A percentile compares a stretch with the other conserved stretches of the same genome.
Conservation (phyloP, 2,113 vertebrate species). For the Smithornis capensis region DNA sequence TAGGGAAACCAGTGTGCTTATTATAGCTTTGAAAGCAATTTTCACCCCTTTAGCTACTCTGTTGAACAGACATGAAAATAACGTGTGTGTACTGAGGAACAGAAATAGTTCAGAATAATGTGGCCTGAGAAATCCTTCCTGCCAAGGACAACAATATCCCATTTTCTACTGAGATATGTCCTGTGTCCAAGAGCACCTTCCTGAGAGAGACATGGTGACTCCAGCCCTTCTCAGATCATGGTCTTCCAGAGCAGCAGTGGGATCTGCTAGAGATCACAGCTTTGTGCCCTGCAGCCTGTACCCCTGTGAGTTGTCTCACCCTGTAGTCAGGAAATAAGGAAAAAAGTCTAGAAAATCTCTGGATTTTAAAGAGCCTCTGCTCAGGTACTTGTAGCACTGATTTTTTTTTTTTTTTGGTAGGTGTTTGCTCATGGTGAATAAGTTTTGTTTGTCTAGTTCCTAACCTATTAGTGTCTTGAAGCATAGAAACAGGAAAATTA, state of each 20-base stretch:
- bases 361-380: neutral
- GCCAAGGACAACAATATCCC: neutral
- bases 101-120: neutral
- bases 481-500: neutral
- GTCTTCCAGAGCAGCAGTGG: neutral
- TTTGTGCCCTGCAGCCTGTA: neutral
- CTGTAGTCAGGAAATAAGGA: neutral
- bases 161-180: neutral
- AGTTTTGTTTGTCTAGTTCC: neutral
- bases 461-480: neutral
- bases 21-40: conserved; percentile 49
- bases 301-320: rapidly evolving
- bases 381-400: neutral
- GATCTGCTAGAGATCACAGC: neutral
- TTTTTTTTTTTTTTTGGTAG: neutral
- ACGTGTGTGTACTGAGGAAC: neutral
- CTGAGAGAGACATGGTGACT: neutral
- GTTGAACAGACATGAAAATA: conserved; percentile 13
- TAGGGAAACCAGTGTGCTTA: neutral
- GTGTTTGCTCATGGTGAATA: neutral
- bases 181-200: neutral
- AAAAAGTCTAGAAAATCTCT: neutral
- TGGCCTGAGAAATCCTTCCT: neutral
- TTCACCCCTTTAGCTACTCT: neutral
- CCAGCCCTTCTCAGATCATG: neutral